phyloP scores from a whole-genome alignment of 1,140 invertebrate species.

The Pseudomyrmex cubaensis region DNA sequence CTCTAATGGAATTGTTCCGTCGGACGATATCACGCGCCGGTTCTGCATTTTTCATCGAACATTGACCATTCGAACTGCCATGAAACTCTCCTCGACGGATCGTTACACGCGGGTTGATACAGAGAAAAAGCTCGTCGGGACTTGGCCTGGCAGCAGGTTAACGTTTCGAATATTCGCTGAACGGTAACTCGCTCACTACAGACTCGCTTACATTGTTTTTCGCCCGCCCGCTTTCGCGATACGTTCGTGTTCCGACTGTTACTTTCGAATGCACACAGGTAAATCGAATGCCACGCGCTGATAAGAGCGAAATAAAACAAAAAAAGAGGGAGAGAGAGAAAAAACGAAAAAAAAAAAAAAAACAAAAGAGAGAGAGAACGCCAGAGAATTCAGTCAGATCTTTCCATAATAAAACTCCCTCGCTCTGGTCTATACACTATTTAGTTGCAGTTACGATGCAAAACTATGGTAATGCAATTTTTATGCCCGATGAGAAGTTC shows the following conservation, averaged over 20 bases:
- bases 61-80: slow-evolving; percentile 66
- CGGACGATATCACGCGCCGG: slow-evolving; percentile 63
- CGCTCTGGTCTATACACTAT: no score
- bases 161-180: slow-evolving; percentile 46
- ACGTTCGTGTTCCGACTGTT: slow-evolving; percentile 35
- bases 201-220: slow-evolving; percentile 39
- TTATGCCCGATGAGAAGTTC: background rate
- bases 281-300: slow-evolving; percentile 12
- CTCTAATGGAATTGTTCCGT: slow-evolving; percentile 75
- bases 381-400: no score
- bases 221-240: slow-evolving; percentile 24
- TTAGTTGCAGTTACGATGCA: background rate
- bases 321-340: no score
- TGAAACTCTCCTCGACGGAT: slow-evolving; percentile 59
- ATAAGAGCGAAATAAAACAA: slow-evolving; percentile 16
- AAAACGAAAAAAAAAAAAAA: no score
- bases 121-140: slow-evolving; percentile 48
- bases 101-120: slow-evolving; percentile 42
- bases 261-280: slow-evolving; percentile 40
- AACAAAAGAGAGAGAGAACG: no score
- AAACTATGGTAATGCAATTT: slow-evolving; percentile 10
- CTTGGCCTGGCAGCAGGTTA: background rate
- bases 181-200: slow-evolving; percentile 26
- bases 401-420: no score
- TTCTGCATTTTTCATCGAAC: slow-evolving; percentile 73